Base-by-base conservation (phyloP, 2,113 vertebrate species). In the Centropus bengalensis region DNA sequence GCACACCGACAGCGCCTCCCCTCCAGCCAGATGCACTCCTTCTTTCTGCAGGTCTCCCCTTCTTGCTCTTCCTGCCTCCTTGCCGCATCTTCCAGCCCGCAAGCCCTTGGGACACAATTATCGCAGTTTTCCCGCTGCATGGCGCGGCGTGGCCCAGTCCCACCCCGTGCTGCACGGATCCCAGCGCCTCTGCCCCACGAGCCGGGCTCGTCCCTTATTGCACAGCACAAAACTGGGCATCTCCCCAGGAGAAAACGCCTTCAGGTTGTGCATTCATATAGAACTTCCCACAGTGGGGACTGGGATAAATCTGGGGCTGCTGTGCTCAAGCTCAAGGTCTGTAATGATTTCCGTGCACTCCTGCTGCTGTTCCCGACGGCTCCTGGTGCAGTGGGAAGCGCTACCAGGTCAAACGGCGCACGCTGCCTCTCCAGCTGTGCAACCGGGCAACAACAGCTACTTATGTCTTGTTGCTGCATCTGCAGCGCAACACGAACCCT, bases 221-320 rank as follows among this genome's bases (percentile, higher is more conserved):
- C 30, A 44, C 32, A 62, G 20, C 22, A 42, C 0, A 0, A 89
- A 82, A 9, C 36, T 0, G 59, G 23, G 12, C 23, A 78, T n/a
- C 22, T 77, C 89, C 13, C 18, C 63, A 58, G 42, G 23, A 88
- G 75, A 62, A 83, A 91, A 69, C 20, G 23, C 33, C 49, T 78
- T 55, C 2, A 30, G 10, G 11, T 63, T 91, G 81, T 86, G 18
- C 10, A 55, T 86, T 90, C 86, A 47, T 70, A 60, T 9, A 51
- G 55, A 88, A 70, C 4, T 11, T 42, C 19, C 40, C 11, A 38
- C 24, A 40, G 33, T 27, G 6, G 27, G 12, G 23, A 51, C 32
- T 0, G 0, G 40, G 6, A 54, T 86, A 88, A 86, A 89, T 80
- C 0, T 42, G 1, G 14, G n/a, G 21, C 15, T 93, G 13, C 49